A percentile compares a stretch with the other conserved stretches of the same genome.
phyloP scores from a whole-genome alignment of 2,113 vertebrate genomes.

The Triplophysa rosa region DNA sequence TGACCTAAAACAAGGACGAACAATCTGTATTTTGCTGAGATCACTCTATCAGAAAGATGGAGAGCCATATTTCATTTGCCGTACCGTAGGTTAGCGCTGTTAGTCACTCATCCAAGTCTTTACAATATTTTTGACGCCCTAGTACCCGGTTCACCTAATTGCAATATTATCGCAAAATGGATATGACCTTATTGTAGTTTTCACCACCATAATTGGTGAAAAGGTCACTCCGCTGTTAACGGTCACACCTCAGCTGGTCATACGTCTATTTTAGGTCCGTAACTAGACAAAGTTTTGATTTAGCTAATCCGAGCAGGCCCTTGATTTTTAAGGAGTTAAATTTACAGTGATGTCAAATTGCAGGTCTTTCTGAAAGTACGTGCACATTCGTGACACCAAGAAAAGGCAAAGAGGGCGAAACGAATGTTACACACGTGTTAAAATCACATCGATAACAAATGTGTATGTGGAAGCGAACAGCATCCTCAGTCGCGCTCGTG shows the following conservation, averaged over 20 bases:
- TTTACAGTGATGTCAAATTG: slow-evolving; percentile 48
- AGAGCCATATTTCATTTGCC: slow-evolving; percentile 43
- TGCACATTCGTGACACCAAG: slow-evolving; percentile 66
- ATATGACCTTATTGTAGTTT: slow-evolving; percentile 33
- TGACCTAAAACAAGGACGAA: slow-evolving; percentile 62
- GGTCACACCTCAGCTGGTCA: slow-evolving; percentile 37
- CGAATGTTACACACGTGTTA: slow-evolving; percentile 94
- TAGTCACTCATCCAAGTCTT: slow-evolving; percentile 17
- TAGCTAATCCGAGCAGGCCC: neutral
- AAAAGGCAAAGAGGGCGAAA: slow-evolving; percentile 76
- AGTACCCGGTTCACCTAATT: slow-evolving; percentile 25
- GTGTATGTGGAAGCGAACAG: slow-evolving; percentile 99
- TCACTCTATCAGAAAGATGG: slow-evolving; percentile 40
- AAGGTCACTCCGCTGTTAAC: slow-evolving; percentile 16
- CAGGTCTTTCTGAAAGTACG: slow-evolving; percentile 45
- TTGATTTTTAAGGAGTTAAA: neutral
- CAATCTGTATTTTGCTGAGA: slow-evolving; percentile 35
- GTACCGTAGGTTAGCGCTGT: slow-evolving; percentile 17
- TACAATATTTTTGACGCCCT: neutral
- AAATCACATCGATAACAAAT: slow-evolving; percentile 95
- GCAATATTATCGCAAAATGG: slow-evolving; percentile 22
- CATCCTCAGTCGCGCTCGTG: slow-evolving; percentile 94
- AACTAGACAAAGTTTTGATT: slow-evolving; percentile 31
- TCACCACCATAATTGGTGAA: slow-evolving; percentile 20
- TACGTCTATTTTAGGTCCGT: neutral